phyloP scores from a whole-genome alignment of 2,113 vertebrate species.

The Hemichromis elongatus region DNA sequence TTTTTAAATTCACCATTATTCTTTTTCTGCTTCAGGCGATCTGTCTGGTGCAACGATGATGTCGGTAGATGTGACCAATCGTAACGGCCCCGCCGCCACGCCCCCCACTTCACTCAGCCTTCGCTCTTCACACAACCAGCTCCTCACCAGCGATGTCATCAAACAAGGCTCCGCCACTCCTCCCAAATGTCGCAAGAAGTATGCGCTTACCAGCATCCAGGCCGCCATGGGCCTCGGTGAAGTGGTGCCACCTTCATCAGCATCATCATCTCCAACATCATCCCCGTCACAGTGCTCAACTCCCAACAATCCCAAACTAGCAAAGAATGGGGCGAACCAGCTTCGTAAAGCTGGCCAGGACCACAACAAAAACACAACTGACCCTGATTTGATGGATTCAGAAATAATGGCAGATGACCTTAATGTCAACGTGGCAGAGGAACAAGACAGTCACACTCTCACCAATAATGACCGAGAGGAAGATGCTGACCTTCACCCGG shows the following conservation, averaged over 20 bases:
- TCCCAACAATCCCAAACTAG: constrained; percentile 86
- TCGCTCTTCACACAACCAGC: constrained; percentile 92
- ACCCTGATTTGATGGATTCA: constrained; percentile 41
- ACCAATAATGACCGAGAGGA: constrained; percentile 57
- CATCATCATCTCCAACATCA: constrained; percentile 6
- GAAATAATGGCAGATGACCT: constrained; percentile 67
- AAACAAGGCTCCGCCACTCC: constrained; percentile 85
- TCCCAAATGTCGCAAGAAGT: constrained; percentile 95
- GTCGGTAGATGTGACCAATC: constrained; percentile 86
- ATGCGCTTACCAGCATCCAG: constrained; percentile 92
- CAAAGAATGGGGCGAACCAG: constrained; percentile 95
- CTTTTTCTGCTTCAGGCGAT: constrained; percentile 62
- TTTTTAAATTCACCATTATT: background rate
- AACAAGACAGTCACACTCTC: constrained; percentile 35
- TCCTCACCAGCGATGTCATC: constrained; percentile 82
- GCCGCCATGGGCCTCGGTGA: constrained; percentile 91
- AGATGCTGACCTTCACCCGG: constrained; percentile 20
- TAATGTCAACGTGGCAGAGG: constrained; percentile 43
- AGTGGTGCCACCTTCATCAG: constrained; percentile 50
- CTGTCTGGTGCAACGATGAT: constrained; percentile 75
- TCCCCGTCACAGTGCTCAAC: constrained; percentile 36
- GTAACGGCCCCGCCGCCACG: constrained; percentile 79
- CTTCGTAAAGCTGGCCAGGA: constrained; percentile 93
- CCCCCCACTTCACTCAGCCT: constrained; percentile 90
- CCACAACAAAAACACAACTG: constrained; percentile 85